Conservation (phyloP, 2,888 invertebrate genomes). For the Sarcophaga caerulescens region DNA sequence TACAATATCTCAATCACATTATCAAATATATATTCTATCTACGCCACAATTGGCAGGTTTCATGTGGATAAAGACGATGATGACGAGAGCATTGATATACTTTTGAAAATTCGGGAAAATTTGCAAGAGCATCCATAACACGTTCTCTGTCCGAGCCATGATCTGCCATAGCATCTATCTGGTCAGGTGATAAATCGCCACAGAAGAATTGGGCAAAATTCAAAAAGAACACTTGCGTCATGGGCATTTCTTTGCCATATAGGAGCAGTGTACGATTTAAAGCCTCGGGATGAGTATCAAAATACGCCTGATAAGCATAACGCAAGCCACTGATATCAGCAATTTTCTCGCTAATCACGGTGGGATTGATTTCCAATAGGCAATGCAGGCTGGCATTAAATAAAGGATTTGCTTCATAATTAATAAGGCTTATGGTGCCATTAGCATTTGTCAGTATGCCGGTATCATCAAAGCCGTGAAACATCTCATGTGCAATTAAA, state of each 20-base stretch:
- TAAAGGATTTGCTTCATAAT: constrained; percentile 41
- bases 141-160: constrained; percentile 70
- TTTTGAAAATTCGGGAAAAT: constrained; percentile 67
- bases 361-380: constrained; percentile 60
- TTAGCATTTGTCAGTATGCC: constrained; percentile 63
- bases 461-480: constrained; percentile 69
- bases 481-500: constrained; percentile 70
- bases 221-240: constrained; percentile 63
- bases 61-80: constrained; percentile 41
- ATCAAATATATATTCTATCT: neutral
- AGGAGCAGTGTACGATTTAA: constrained; percentile 6
- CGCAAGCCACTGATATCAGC: constrained; percentile 70
- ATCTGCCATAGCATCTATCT: constrained; percentile 41
- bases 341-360: constrained; percentile 69
- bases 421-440: constrained; percentile 23
- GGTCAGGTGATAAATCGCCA: constrained; percentile 40
- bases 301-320: constrained; percentile 68
- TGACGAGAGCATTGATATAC: constrained; percentile 56
- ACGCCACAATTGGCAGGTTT: constrained; percentile 58
- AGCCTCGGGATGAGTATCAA: constrained; percentile 30
- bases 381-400: constrained; percentile 62
- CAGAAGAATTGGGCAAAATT: constrained; percentile 72
- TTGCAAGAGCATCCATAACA: constrained; percentile 64
- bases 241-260: constrained; percentile 18
- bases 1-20: neutral